Conservation (phyloP, 2,888 invertebrate species). For the Eristalis tenax region DNA sequence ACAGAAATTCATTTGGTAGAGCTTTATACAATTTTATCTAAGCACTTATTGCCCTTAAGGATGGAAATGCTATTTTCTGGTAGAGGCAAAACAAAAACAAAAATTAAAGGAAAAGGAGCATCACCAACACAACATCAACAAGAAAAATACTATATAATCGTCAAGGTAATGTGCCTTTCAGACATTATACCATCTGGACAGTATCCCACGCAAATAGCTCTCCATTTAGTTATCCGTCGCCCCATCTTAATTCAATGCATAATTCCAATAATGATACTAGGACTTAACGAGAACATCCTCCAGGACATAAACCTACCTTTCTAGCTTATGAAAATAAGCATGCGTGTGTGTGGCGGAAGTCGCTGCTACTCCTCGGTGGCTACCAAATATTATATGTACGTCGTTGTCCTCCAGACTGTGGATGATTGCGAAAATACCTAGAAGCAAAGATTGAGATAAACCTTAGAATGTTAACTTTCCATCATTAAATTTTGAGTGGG, state of each 20-base stretch:
- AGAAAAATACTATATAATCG: constrained; percentile 44
- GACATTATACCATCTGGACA: constrained; percentile 54
- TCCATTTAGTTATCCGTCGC: constrained; percentile 9
- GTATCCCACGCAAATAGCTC: constrained; percentile 63
- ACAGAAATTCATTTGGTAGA: background rate
- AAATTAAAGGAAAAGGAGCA: constrained; percentile 9
- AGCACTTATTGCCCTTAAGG: constrained; percentile 55
- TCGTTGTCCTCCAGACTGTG: constrained; percentile 5
- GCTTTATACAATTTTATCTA: background rate
- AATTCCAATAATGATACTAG: constrained; percentile 70
- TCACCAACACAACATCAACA: constrained; percentile 48
- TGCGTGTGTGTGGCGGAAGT: background rate
- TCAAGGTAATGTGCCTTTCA: constrained; percentile 61
- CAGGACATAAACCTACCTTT: constrained; percentile 64
- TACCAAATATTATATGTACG: background rate
- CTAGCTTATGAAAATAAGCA: constrained; percentile 36
- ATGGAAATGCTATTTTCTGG: constrained; percentile 62
- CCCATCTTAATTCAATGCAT: constrained; percentile 65
- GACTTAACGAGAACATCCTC: constrained; percentile 65
- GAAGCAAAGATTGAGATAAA: constrained; percentile 71
- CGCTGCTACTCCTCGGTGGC: background rate
- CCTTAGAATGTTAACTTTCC: constrained; percentile 68
- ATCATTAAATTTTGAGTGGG: constrained; percentile 70
- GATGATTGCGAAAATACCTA: constrained; percentile 62
- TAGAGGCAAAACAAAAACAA: constrained; percentile 11